These are phyloP conservation scores for Mythimna albipuncta DNA, from an alignment of 2,888 invertebrate genomes.

Conservation along the genomic window DNA sequence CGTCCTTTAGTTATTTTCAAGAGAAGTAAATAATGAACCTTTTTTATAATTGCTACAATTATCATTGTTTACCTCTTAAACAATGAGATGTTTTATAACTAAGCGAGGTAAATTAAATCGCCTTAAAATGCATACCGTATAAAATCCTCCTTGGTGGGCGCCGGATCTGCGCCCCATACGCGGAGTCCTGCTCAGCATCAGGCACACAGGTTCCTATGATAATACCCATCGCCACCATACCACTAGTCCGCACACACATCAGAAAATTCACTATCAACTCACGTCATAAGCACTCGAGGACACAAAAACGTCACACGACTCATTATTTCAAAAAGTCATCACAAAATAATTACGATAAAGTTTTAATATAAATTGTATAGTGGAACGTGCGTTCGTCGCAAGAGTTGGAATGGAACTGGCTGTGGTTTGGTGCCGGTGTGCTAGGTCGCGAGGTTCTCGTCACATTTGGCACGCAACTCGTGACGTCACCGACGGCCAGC, in stretches of 20 bases:
- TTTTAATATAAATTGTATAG: slow-evolving; percentile 38
- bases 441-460: slow-evolving; percentile 54
- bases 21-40: background rate
- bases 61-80: background rate
- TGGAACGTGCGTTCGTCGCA: slow-evolving; percentile 54
- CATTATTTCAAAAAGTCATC: slow-evolving; percentile 46
- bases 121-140: slow-evolving; percentile 76
- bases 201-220: slow-evolving; percentile 94
- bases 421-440: slow-evolving; percentile 54
- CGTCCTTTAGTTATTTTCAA: background rate
- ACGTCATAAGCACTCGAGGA: slow-evolving; percentile 54
- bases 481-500: slow-evolving; percentile 60
- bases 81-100: slow-evolving; percentile 2
- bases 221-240: slow-evolving; percentile 91
- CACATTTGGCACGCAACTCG: slow-evolving; percentile 63
- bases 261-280: slow-evolving; percentile 68
- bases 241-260: slow-evolving; percentile 70
- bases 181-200: slow-evolving; percentile 91
- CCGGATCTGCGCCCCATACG: slow-evolving; percentile 83
- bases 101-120: background rate
- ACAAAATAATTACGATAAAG: slow-evolving; percentile 51
- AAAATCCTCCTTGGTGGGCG: slow-evolving; percentile 86
- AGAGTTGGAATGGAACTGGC: slow-evolving; percentile 59
- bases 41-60: slow-evolving; percentile 22
- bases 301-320: slow-evolving; percentile 48